phyloP scores from a whole-genome alignment of 1,140 invertebrate genomes.

The Aphelenchoides besseyi region DNA sequence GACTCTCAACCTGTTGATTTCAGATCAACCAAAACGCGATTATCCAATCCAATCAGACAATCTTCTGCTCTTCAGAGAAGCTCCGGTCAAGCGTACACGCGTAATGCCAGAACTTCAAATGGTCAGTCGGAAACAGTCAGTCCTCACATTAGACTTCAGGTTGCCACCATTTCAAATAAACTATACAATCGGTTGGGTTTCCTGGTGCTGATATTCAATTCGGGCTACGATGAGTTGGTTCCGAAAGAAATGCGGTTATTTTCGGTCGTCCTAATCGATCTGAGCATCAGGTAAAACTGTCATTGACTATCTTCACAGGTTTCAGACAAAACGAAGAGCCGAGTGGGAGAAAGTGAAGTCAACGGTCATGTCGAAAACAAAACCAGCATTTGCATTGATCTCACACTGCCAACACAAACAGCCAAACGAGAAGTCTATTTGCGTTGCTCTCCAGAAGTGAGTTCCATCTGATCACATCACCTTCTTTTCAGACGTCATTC shows the following conservation, averaged over 20 bases:
- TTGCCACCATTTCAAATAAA: not conserved
- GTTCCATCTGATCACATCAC: not conserved
- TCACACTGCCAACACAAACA: not conserved
- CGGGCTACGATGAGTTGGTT: slow-evolving; percentile 2
- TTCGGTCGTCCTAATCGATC: not conserved
- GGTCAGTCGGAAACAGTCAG: too few relatives aligned
- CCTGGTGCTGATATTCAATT: not conserved
- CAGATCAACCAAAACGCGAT: not conserved
- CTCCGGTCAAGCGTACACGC: not conserved
- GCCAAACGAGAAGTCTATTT: slow-evolving; percentile 1
- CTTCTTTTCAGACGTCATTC: not conserved
- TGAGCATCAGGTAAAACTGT: too few relatives aligned
- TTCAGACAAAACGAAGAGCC: not conserved
- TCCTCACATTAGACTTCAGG: too few relatives aligned
- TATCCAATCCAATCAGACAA: not conserved
- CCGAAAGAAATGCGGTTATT: not conserved
- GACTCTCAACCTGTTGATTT: not conserved
- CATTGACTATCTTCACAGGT: not conserved
- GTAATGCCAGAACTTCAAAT: not conserved
- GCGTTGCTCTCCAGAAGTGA: not conserved
- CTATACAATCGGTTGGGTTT: not conserved
- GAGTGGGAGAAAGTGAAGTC: not conserved
- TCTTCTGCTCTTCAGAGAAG: slow-evolving; percentile 1
- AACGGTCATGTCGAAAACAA: not conserved
- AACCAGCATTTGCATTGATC: not conserved